Evolutionary conservation across 2,888 invertebrate genomes (phyloP).

Genomic region (Lapara coniferarum): DNA sequence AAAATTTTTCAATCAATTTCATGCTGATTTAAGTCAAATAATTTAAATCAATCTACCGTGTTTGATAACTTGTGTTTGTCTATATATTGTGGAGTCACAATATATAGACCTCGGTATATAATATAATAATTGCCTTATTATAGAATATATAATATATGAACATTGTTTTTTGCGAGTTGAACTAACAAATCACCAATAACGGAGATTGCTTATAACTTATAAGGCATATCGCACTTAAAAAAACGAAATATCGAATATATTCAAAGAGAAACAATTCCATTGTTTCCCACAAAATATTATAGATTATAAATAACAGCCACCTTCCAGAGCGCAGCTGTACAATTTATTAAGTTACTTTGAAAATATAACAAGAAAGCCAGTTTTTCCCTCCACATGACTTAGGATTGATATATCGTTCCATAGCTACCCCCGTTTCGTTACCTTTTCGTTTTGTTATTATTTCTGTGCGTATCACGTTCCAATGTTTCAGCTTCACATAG

Average conservation of each 20-base stretch:
- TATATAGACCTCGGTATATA: too few species aligned
- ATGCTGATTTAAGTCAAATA: too few species aligned
- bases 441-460: constrained; percentile 58
- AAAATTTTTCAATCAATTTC: too few species aligned
- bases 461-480: constrained; percentile 67
- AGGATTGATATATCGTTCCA: constrained; percentile 51
- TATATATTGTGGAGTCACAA: too few species aligned
- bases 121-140: too few species aligned
- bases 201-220: not conserved
- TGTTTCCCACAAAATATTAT: constrained; percentile 12
- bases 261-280: constrained; percentile 6
- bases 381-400: constrained; percentile 37
- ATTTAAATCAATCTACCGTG: too few species aligned
- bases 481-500: constrained; percentile 54
- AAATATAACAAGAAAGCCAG: constrained; percentile 29
- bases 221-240: not conserved
- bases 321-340: constrained; percentile 29
- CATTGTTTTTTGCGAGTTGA: too few species aligned
- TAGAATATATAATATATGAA: too few species aligned
- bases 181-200: too few species aligned
- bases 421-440: constrained; percentile 41
- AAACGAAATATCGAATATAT: not conserved
- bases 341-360: constrained; percentile 32
- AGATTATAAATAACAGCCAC: constrained; percentile 23
- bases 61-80: too few species aligned